Evolutionary conservation across 2,797 vertebrate genomes (phyloP).

Genomic region (Pyrocephalus nanus): DNA sequence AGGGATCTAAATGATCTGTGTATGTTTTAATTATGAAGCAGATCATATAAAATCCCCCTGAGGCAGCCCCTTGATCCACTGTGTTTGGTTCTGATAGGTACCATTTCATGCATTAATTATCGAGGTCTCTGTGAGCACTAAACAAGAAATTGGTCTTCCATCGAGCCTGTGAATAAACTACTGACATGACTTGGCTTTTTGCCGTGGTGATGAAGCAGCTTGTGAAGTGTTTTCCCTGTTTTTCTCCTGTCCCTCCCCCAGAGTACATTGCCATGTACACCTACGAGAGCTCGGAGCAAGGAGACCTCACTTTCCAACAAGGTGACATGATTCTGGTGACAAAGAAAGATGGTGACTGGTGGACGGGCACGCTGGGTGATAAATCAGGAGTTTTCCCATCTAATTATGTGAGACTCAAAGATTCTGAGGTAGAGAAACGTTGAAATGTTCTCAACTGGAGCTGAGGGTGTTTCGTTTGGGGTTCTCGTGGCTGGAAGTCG

Average conservation of each 20-base stretch:
- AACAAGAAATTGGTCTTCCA: neutral
- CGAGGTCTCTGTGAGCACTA: neutral
- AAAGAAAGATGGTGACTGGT: slow-evolving; percentile 99
- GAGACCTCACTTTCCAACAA: slow-evolving; percentile 97
- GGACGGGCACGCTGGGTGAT: slow-evolving; percentile 91
- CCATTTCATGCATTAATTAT: neutral
- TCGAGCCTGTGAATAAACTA: neutral
- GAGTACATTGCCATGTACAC: slow-evolving; percentile 98
- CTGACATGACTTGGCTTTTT: neutral
- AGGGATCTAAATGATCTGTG: neutral
- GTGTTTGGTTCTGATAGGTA: neutral
- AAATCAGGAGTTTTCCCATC: slow-evolving; percentile 97
- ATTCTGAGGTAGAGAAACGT: slow-evolving; percentile 81
- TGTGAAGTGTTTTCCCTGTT: neutral
- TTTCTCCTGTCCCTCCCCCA: slow-evolving; percentile 43
- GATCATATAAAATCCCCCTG: neutral
- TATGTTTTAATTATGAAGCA: neutral
- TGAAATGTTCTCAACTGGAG: neutral
- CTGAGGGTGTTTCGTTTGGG: neutral
- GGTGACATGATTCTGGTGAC: slow-evolving; percentile 95
- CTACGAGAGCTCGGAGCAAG: slow-evolving; percentile 97
- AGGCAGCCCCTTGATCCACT: neutral
- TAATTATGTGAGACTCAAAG: slow-evolving; percentile 97
- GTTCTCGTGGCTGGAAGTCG: neutral
- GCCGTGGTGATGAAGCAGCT: neutral